Base-by-base conservation (phyloP, 1,140 invertebrate species). In the Muscidifurax raptorellus region DNA sequence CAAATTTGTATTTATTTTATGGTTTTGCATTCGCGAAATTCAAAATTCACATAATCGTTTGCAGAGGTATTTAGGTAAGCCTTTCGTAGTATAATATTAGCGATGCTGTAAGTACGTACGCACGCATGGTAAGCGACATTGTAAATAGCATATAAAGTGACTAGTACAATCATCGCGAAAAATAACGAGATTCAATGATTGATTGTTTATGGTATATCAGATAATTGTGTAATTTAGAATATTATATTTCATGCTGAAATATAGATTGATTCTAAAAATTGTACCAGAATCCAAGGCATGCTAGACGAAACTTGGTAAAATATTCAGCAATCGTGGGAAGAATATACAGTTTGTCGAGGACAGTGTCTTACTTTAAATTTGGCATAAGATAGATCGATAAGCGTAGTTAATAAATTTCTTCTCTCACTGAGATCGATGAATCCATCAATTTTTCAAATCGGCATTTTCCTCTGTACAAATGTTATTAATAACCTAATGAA, bases 141-240 rank as follows among this genome's bases (percentile, higher is more conserved):
- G 82, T 83, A 83, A 83, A 83, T 83, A 82, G 52, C 71, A 77
- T 83, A 40, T 32, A 69, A 69, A 27, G 66, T 82, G 52, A 75
- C 36, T 22, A 52, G 4, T 83, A 13, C n/a, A 77, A 27, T 83
- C 64, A 28, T 7, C 25, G 30, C 15, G 36, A 83, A 83, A 25
- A 77, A 69, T 77, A 15, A 15, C 27, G 64, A 66, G 32, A 64
- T 64, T 22, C 28, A 40, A 12, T 66, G 36, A 81, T 71, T 81
- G 27, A 77, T 59, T 66, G 9, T 27, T 32, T 36, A 36, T 3
- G 28, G n/a, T n/a, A 36, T 30, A 28, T 28, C 28, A 6, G 22
- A 6, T 5, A 13, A 28, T 69, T 69, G 3, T 18, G 47, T 52
- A 9, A 40, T 10, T 40, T 40, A 0, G 36, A 40, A 40, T 40